phyloP scores from a whole-genome alignment of 2,797 vertebrate species.

The Urocyon cinereoargenteus region DNA sequence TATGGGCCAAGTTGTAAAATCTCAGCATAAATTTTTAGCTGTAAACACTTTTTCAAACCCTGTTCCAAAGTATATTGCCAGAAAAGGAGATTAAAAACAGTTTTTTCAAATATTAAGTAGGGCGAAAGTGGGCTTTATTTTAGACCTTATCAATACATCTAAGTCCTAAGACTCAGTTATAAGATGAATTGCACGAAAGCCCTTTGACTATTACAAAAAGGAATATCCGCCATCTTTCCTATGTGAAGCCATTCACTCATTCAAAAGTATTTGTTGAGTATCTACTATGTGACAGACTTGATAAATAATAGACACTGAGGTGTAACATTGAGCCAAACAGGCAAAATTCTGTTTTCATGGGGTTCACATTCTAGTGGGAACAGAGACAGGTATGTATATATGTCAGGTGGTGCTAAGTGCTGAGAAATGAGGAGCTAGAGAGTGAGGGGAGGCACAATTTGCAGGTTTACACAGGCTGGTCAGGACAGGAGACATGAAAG shows the following conservation, averaged over 20 bases:
- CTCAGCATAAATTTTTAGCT: conserved; percentile 1
- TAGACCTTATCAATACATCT: conserved; percentile 38
- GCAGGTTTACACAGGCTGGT: not conserved
- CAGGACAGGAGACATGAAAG: conserved; percentile 6
- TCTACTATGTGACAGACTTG: not conserved
- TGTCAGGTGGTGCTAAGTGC: not conserved
- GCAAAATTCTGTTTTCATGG: not conserved
- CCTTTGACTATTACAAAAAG: conserved; percentile 17
- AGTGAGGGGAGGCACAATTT: not conserved
- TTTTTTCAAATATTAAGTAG: conserved; percentile 49
- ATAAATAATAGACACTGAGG: not conserved
- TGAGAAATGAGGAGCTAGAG: not conserved
- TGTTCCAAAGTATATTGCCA: not conserved
- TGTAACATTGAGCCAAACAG: not conserved
- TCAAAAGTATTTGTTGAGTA: conserved; percentile 9
- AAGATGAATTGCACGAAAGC: conserved; percentile 8
- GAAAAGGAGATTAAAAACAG: conserved; percentile 22
- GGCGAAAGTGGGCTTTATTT: conserved; percentile 43
- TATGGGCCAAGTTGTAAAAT: conserved; percentile 22
- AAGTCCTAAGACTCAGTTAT: conserved; percentile 20
- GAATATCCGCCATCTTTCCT: not conserved
- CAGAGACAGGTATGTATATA: not conserved
- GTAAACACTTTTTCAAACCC: conserved; percentile 21
- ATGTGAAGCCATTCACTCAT: conserved; percentile 33
- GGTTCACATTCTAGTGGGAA: not conserved